Percentiles rank a stretch among this genome's conserved stretches.
Evolutionary conservation across 92 coral and sea anemone species (phyloP).

Genomic region (Phenganax marumi): DNA sequence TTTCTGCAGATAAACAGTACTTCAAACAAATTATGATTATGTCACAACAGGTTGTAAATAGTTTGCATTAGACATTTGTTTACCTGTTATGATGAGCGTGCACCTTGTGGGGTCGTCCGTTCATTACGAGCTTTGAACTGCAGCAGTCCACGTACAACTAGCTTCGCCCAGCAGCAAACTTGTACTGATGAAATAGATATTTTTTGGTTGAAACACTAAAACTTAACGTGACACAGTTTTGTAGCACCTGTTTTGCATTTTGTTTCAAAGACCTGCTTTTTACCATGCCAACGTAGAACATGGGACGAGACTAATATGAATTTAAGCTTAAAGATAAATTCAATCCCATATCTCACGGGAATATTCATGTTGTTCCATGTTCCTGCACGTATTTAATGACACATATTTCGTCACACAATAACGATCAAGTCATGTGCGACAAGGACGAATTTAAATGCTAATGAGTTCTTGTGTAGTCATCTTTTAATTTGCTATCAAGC

Average conservation of each 20-base stretch:
- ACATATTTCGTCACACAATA: too few relatives aligned
- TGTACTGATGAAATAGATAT: not conserved
- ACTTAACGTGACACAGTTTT: not conserved
- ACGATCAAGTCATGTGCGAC: too few relatives aligned
- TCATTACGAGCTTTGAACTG: constrained; percentile 3
- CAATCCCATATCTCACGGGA: not conserved
- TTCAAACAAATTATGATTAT: not conserved
- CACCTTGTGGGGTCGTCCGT: constrained; percentile 23
- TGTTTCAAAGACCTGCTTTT: constrained; percentile 24
- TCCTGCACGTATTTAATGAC: too few relatives aligned
- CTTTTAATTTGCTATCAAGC: too few relatives aligned
- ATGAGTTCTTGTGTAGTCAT: too few relatives aligned
- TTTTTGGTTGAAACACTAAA: not conserved
- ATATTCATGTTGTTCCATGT: not conserved
- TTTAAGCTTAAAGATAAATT: not conserved
- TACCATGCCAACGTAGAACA: constrained; percentile 26
- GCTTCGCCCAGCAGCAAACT: not conserved
- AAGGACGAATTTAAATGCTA: too few relatives aligned
- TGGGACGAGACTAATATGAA: constrained; percentile 35
- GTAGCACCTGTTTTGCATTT: constrained; percentile 32
- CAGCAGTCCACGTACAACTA: not conserved
- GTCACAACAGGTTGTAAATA: not conserved
- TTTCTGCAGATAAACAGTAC: not conserved
- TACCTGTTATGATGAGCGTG: constrained; percentile 10
- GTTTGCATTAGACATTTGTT: not conserved